Conservation (phyloP, 2,797 vertebrate species). For the Hephaestus fuliginosus region DNA sequence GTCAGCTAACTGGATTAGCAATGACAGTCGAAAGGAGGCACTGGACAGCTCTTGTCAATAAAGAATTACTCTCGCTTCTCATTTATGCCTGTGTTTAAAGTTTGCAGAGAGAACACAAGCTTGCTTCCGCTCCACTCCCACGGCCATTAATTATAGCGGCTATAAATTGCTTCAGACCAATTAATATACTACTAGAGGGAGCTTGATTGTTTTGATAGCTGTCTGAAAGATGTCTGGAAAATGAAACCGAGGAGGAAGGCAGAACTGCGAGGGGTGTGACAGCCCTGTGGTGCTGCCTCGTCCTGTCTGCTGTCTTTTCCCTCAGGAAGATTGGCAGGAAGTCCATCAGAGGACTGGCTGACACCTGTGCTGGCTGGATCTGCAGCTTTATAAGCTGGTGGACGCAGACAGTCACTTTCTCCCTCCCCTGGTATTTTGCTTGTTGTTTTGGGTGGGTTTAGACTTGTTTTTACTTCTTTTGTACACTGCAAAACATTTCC, state of each 20-base stretch:
- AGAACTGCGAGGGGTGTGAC: conserved; percentile 47
- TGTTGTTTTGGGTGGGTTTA: conserved; percentile 32
- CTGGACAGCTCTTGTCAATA: conserved; percentile 47
- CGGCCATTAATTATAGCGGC: conserved; percentile 54
- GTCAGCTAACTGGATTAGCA: conserved; percentile 65
- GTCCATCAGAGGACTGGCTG: conserved; percentile 57
- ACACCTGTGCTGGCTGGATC: conserved; percentile 61
- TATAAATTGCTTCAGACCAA: conserved; percentile 58
- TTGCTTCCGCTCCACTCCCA: conserved; percentile 36
- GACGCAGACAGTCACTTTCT: conserved; percentile 44
- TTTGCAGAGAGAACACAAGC: conserved; percentile 36
- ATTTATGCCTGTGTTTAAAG: conserved; percentile 50
- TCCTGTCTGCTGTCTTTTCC: conserved; percentile 52
- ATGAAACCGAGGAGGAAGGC: conserved; percentile 49
- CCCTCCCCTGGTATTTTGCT: conserved; percentile 44
- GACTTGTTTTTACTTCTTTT: conserved; percentile 20
- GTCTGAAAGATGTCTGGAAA: conserved; percentile 48
- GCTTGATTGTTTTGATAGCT: conserved; percentile 71
- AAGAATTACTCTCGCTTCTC: conserved; percentile 44
- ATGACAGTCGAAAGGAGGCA: conserved; percentile 45
- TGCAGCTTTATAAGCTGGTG: conserved; percentile 50
- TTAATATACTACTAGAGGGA: conserved; percentile 53
- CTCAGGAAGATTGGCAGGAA: conserved; percentile 57
- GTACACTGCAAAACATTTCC: conserved; percentile 26
- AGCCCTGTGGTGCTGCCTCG: conserved; percentile 28